Percentiles rank a stretch among this genome's conserved stretches.
phyloP scores from a whole-genome alignment of 92 coral and sea anemone genomes.

The Epizoanthus illoricatus region DNA sequence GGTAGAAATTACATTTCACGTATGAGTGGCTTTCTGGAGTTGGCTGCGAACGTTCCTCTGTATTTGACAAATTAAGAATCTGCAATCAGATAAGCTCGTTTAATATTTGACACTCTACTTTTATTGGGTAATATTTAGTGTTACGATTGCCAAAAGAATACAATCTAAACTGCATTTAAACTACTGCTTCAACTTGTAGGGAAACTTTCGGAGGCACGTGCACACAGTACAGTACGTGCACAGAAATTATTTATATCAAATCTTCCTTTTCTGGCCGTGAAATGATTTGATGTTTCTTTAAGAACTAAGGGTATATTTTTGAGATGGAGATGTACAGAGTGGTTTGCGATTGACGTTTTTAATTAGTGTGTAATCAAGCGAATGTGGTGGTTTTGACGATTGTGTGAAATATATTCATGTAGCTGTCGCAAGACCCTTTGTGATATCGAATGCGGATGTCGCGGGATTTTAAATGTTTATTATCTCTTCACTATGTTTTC shows the following conservation, averaged over 20 bases:
- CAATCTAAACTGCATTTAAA: not conserved
- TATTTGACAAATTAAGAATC: not conserved
- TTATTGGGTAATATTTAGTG: not conserved
- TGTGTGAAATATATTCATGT: constrained; percentile 3
- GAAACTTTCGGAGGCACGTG: no score
- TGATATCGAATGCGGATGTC: not conserved
- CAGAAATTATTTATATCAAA: no score
- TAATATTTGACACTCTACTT: not conserved
- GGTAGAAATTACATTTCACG: constrained; percentile 9
- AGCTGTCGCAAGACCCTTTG: not conserved
- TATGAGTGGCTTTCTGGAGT: not conserved
- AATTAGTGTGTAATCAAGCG: not conserved
- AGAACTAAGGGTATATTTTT: not conserved
- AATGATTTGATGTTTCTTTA: not conserved
- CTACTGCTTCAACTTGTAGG: no score
- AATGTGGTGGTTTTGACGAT: not conserved
- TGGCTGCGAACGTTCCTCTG: not conserved
- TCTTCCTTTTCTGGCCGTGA: no score
- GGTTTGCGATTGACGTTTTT: not conserved
- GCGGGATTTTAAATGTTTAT: not conserved
- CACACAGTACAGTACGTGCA: no score
- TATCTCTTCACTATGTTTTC: constrained; percentile 20
- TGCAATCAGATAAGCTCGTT: not conserved
- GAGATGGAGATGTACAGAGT: not conserved
- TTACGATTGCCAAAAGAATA: not conserved